Evolutionary conservation across 2,888 invertebrate genomes (phyloP).

Genomic region (Tetragonisca angustula): DNA sequence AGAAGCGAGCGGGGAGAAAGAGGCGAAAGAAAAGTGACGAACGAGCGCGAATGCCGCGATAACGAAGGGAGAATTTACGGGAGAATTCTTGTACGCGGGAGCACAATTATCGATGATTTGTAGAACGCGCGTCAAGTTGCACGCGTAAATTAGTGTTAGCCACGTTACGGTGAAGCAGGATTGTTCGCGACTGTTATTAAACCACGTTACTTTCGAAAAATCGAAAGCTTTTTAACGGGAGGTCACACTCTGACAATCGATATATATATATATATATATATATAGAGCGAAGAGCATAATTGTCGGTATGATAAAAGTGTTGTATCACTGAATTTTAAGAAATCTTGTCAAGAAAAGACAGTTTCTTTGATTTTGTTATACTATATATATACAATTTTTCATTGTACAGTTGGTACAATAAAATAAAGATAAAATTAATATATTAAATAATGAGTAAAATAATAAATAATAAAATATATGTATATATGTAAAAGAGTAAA

Average conservation of each 20-base stretch:
- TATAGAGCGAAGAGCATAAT: background rate
- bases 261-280: background rate
- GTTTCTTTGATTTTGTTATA: no score
- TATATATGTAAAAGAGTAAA: no score
- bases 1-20: background rate
- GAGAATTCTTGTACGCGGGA: background rate
- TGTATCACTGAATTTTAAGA: no score
- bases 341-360: no score
- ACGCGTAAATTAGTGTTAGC: conserved; percentile 17
- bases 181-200: background rate
- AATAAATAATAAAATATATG: no score
- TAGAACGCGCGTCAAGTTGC: background rate
- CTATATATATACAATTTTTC: no score
- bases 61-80: conserved; percentile 22
- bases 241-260: background rate
- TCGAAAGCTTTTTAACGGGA: background rate
- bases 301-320: no score
- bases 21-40: no score
- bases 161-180: background rate
- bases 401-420: no score
- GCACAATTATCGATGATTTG: conserved; percentile 30
- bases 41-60: background rate
- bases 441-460: no score
- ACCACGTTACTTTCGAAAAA: background rate
- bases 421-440: no score